Evolutionary conservation across 2,113 vertebrate genomes (phyloP).

Genomic region (Stomatorhinus ivindoensis): DNA sequence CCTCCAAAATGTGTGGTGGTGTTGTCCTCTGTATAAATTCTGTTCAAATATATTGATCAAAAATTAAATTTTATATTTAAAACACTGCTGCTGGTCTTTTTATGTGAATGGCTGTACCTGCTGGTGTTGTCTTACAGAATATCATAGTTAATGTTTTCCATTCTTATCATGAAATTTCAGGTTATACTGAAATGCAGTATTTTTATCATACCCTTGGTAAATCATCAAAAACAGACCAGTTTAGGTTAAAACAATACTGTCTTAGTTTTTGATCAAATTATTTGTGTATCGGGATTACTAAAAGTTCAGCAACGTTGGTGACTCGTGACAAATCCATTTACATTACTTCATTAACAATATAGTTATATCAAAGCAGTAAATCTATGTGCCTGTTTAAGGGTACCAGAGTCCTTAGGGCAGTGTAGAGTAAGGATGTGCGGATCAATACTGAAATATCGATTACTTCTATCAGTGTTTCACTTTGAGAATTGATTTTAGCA

Average conservation of each 20-base stretch:
- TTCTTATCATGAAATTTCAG: background rate
- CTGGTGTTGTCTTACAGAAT: background rate
- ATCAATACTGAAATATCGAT: background rate
- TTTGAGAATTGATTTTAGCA: background rate
- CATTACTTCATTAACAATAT: background rate
- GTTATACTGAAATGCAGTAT: background rate
- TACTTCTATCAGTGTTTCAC: background rate
- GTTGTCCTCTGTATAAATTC: slow-evolving; percentile 12
- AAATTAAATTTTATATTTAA: slow-evolving; percentile 22
- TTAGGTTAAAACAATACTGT: background rate
- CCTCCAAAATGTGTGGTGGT: background rate
- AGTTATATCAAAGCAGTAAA: background rate
- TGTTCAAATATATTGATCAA: slow-evolving; percentile 4
- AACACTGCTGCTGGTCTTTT: background rate
- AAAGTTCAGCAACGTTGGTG: background rate
- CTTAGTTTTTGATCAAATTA: background rate
- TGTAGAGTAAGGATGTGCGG: background rate
- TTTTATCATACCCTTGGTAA: background rate
- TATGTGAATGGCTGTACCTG: background rate
- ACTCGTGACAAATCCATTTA: background rate
- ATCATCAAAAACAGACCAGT: background rate
- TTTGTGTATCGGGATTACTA: background rate
- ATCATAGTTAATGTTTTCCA: background rate
- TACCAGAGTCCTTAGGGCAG: background rate
- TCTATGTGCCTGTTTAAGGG: background rate